These are phyloP conservation scores for Hypomecis punctinalis DNA, from an alignment of 2,888 invertebrate species.

Conservation along the genomic window DNA sequence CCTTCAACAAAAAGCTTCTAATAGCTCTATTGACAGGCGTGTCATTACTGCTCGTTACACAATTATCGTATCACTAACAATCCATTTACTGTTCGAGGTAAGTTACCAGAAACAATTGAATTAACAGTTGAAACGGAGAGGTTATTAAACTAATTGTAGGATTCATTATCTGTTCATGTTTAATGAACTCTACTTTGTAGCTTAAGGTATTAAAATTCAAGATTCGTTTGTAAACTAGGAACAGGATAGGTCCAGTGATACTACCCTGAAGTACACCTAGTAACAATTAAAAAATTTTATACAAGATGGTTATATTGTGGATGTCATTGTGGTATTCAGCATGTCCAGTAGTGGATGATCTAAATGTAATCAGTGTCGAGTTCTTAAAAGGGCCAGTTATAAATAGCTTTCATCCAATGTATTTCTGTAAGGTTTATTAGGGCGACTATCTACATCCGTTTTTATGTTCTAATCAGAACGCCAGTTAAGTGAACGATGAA, in stretches of 20 bases:
- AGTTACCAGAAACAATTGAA: constrained; percentile 25
- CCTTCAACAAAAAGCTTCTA: constrained; percentile 4
- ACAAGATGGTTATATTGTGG: background rate
- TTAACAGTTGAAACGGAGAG: constrained; percentile 6
- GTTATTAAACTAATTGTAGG: background rate
- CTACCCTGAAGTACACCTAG: background rate
- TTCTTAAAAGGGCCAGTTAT: no score
- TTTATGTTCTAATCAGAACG: no score
- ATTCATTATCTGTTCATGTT: background rate
- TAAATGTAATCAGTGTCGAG: no score
- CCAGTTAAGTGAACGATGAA: no score
- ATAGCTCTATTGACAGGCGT: constrained; percentile 8
- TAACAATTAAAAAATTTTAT: background rate
- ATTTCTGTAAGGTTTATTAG: no score
- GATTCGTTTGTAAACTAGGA: background rate
- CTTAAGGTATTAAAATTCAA: background rate
- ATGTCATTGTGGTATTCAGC: no score
- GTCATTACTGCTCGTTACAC: constrained; percentile 2
- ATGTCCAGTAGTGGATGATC: no score
- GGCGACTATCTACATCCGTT: no score
- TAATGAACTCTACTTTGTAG: background rate
- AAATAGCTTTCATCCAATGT: no score
- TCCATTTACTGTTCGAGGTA: constrained; percentile 6
- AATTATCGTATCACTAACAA: constrained; percentile 11
- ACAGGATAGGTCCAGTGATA: background rate